phyloP scores from a whole-genome alignment of 2,888 invertebrate genomes.

The Drosophila neutralis region DNA sequence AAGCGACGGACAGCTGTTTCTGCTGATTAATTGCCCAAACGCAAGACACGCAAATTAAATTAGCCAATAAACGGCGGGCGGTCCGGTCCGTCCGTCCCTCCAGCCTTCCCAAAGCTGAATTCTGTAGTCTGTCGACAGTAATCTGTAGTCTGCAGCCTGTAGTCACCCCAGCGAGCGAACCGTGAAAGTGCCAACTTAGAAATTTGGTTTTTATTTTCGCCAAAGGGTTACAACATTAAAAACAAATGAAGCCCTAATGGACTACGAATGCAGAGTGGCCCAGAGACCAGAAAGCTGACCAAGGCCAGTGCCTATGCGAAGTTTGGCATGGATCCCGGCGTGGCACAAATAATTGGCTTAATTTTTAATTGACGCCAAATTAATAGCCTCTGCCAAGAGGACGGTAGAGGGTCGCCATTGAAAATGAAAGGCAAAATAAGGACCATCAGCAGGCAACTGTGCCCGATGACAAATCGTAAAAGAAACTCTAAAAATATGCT shows the following conservation, averaged over 20 bases:
- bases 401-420: conserved; percentile 29
- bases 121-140: conserved; percentile 8
- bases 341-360: conserved; percentile 80
- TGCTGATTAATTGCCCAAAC: conserved; percentile 80
- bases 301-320: conserved; percentile 29
- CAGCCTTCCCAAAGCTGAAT: conserved; percentile 13
- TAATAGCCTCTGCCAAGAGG: conserved; percentile 69
- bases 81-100: conserved; percentile 17
- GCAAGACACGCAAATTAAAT: conserved; percentile 80
- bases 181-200: conserved; percentile 79
- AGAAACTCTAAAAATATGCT: conserved; percentile 24
- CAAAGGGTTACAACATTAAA: conserved; percentile 79
- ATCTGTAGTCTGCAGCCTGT: conserved; percentile 14
- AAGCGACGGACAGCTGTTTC: conserved; percentile 78
- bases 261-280: conserved; percentile 59
- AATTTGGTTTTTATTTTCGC: conserved; percentile 66
- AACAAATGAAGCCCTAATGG: conserved; percentile 80
- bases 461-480: conserved; percentile 63
- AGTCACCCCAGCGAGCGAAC: conserved; percentile 41
- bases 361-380: conserved; percentile 81
- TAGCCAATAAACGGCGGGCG: conserved; percentile 79
- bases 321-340: conserved; percentile 47
- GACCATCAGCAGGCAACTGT: conserved; percentile 17
- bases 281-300: conserved; percentile 34
- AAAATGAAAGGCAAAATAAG: conserved; percentile 37